Percentiles rank a stretch among this genome's conserved stretches.
phyloP scores from a whole-genome alignment of 2,888 invertebrate genomes.

The Pycnomerus fuliginosus region DNA sequence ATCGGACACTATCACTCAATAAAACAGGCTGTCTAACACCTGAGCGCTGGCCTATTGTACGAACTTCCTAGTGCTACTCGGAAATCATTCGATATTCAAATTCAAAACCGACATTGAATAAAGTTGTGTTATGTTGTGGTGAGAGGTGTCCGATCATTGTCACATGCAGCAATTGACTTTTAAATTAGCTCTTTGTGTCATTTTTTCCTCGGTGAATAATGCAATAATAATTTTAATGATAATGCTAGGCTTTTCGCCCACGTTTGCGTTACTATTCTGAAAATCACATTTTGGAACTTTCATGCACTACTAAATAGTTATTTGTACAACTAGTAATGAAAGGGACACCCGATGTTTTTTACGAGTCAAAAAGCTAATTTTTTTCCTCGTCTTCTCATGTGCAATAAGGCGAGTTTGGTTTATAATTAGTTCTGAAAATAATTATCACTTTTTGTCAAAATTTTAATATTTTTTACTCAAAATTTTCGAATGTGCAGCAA shows the following conservation, averaged over 20 bases:
- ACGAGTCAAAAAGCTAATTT: too few species aligned
- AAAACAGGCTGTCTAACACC: slow-evolving; percentile 24
- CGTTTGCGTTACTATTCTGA: slow-evolving; percentile 19
- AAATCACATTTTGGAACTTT: too few species aligned
- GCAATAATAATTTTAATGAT: slow-evolving; percentile 21
- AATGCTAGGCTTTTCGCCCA: slow-evolving; percentile 15
- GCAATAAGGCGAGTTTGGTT: too few species aligned
- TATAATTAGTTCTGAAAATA: too few species aligned
- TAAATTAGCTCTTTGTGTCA: slow-evolving; percentile 23
- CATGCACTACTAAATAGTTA: too few species aligned
- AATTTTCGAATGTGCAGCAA: too few species aligned
- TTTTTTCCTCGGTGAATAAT: slow-evolving; percentile 22
- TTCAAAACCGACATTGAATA: slow-evolving; percentile 24
- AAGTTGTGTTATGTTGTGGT: slow-evolving; percentile 22
- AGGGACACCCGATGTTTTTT: too few species aligned
- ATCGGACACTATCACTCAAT: slow-evolving; percentile 32
- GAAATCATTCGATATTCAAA: slow-evolving; percentile 28
- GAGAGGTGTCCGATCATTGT: slow-evolving; percentile 27
- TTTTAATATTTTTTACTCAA: too few species aligned
- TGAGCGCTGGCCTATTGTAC: slow-evolving; percentile 25
- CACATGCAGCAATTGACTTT: slow-evolving; percentile 26
- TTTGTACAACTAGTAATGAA: too few species aligned
- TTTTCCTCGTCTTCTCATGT: too few species aligned
- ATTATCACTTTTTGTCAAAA: too few species aligned
- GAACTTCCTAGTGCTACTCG: slow-evolving; percentile 24